These are phyloP conservation scores for Pachliopta kotzebuea DNA, from an alignment of 2,888 invertebrate genomes.

Conservation along the genomic window DNA sequence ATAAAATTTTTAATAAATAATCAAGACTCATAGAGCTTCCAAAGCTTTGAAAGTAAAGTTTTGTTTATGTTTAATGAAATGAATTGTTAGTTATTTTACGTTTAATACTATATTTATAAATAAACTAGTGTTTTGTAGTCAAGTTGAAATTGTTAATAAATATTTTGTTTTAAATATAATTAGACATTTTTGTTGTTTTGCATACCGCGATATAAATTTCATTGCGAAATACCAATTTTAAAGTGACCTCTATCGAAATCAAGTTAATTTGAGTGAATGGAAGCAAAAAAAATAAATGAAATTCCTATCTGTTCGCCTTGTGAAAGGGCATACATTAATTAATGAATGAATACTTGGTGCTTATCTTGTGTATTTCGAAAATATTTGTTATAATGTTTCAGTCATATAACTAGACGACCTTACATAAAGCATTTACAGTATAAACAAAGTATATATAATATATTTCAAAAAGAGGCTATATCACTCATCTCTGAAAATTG, in stretches of 20 bases:
- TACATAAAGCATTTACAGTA: background rate
- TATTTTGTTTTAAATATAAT: slow-evolving; percentile 2
- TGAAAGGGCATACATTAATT: slow-evolving; percentile 25
- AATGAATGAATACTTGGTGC: slow-evolving; percentile 21
- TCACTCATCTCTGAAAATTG: too few species aligned
- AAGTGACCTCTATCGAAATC: slow-evolving; percentile 25
- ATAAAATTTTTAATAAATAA: too few species aligned
- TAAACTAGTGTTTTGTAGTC: too few species aligned
- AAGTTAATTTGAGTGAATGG: slow-evolving; percentile 30
- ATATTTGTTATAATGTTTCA: slow-evolving; percentile 13
- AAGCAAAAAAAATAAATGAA: slow-evolving; percentile 16
- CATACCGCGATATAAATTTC: slow-evolving; percentile 18
- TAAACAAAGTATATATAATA: too few species aligned
- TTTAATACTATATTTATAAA: too few species aligned
- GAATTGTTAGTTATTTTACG: too few species aligned
- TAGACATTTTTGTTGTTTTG: slow-evolving; percentile 9
- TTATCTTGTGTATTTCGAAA: slow-evolving; percentile 14
- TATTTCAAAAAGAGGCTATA: too few species aligned
- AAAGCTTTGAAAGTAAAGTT: too few species aligned
- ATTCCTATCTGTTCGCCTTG: slow-evolving; percentile 27
- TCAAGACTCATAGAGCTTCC: too few species aligned
- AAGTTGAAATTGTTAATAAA: too few species aligned
- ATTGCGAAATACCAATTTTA: slow-evolving; percentile 23
- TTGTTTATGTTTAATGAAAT: too few species aligned
- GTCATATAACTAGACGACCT: background rate